phyloP scores from a whole-genome alignment of 2,113 vertebrate genomes.

The Platichthys stellatus region DNA sequence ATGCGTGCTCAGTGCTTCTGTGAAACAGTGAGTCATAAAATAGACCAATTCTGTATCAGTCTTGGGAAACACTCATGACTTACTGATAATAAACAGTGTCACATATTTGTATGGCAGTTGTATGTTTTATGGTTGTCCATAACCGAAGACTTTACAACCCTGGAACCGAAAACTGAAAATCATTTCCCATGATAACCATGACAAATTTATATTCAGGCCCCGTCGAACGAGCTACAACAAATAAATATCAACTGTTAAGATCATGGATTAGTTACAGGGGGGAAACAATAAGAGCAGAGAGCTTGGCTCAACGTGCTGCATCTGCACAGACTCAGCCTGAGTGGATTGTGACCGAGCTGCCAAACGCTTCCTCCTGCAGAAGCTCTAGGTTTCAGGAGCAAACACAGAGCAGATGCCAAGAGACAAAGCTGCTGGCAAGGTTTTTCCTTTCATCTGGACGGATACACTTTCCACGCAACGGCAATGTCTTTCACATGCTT shows the following conservation, averaged over 20 bases:
- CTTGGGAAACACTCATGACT: constrained; percentile 2
- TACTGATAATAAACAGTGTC: constrained; percentile 1
- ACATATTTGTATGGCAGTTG: background rate
- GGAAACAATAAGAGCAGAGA: constrained; percentile 7
- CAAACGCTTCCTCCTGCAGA: constrained; percentile 50
- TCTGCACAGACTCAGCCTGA: constrained; percentile 53
- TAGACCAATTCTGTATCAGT: constrained; percentile 5
- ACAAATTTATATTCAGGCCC: constrained; percentile 12
- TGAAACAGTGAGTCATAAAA: background rate
- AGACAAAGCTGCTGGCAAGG: constrained; percentile 18
- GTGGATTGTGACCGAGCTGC: constrained; percentile 44
- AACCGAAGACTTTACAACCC: background rate
- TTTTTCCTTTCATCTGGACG: background rate
- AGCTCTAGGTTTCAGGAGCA: constrained; percentile 22
- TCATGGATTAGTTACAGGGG: constrained; percentile 5
- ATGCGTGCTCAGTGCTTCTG: background rate
- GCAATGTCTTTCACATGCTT: constrained; percentile 2
- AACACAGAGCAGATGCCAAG: constrained; percentile 39
- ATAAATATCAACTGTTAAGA: constrained; percentile 31
- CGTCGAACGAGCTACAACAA: constrained; percentile 12
- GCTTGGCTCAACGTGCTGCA: constrained; percentile 27
- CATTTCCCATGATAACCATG: constrained; percentile 19
- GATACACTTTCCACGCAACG: background rate
- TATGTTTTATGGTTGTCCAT: constrained; percentile 10
- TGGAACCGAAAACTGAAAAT: background rate